Conservation (phyloP, 2,888 invertebrate genomes). For the Drosophila sordidula region DNA sequence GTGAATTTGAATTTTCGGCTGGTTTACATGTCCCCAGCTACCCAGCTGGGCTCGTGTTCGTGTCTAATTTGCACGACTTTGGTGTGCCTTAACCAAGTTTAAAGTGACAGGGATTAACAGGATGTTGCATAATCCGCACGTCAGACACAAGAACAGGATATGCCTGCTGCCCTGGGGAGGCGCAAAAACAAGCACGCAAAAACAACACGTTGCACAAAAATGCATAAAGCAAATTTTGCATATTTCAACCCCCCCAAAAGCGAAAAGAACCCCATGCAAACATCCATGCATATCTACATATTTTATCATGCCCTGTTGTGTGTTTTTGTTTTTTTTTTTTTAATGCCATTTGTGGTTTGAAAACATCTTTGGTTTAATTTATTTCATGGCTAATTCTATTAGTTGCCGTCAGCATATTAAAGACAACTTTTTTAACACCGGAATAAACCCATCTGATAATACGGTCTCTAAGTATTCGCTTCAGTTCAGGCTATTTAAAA, state of each 20-base stretch:
- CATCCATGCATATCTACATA: conserved; percentile 8
- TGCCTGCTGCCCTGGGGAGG: conserved; percentile 25
- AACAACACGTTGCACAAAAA: conserved; percentile 25
- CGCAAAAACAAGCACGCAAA: conserved; percentile 6
- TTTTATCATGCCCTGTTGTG: conserved; percentile 3
- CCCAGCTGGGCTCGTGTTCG: conserved; percentile 35
- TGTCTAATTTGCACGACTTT: conserved; percentile 70
- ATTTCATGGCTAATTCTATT: background rate
- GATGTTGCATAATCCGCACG: conserved; percentile 82
- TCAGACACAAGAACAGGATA: conserved; percentile 75
- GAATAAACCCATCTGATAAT: conserved; percentile 2
- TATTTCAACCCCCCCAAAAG: conserved; percentile 41
- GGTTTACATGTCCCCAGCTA: conserved; percentile 37
- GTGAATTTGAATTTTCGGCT: conserved; percentile 60
- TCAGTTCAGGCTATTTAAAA: background rate
- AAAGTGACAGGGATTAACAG: conserved; percentile 83
- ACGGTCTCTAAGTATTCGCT: background rate
- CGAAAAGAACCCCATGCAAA: conserved; percentile 1
- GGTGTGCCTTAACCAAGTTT: conserved; percentile 62
- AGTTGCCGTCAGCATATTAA: background rate
- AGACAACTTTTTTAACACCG: background rate
- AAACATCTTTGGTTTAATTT: background rate
- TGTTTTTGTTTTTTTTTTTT: no score
- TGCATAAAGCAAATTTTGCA: conserved; percentile 51
- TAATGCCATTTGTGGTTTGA: no score